phyloP scores from a whole-genome alignment of 2,113 vertebrate genomes.

The Fukomys damarensis region DNA sequence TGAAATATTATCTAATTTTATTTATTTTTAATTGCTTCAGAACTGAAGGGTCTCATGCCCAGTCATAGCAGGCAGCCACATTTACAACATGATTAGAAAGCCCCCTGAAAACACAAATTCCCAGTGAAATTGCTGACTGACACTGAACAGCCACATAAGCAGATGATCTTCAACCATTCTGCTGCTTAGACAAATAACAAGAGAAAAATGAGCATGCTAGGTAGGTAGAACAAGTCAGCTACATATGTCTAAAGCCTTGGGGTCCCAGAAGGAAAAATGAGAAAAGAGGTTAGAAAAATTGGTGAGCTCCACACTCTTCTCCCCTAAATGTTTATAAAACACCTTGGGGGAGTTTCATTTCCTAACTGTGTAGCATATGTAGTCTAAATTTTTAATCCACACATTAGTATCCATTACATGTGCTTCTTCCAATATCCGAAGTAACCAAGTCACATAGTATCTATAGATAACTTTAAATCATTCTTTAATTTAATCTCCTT shows the following conservation, averaged over 20 bases:
- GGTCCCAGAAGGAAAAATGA: not conserved
- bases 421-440: not conserved
- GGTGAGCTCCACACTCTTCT: not conserved
- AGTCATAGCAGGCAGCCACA: not conserved
- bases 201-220: constrained; percentile 32
- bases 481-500: not conserved
- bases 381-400: not conserved
- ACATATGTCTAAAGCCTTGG: not conserved
- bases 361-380: not conserved
- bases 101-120: constrained; percentile 8
- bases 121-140: constrained; percentile 28
- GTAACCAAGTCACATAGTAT: not conserved
- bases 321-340: not conserved
- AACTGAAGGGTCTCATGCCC: not conserved
- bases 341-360: not conserved
- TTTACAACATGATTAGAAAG: constrained; percentile 4
- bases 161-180: constrained; percentile 17
- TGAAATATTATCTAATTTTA: constrained; percentile 44
- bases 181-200: constrained; percentile 51
- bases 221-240: constrained; percentile 42
- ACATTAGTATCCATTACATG: not conserved
- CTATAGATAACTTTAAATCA: not conserved
- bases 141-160: not conserved
- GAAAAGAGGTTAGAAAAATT: not conserved
- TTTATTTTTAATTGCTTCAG: constrained; percentile 58